Evolutionary conservation across 2,797 vertebrate species (phyloP).

Genomic region (Vipera ursinii): DNA sequence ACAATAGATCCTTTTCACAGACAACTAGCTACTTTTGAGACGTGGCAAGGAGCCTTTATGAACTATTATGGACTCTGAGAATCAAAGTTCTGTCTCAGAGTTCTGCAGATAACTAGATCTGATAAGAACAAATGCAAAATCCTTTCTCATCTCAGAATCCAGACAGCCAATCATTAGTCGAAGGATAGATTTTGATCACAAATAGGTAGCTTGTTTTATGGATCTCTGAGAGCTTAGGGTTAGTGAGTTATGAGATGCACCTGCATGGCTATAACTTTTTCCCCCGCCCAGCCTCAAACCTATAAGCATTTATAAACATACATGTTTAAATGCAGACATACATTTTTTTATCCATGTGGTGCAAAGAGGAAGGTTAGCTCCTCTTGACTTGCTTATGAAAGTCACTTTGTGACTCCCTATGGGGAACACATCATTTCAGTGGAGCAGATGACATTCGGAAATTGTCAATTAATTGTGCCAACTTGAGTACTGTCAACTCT

Average conservation of each 20-base stretch:
- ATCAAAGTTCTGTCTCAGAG: not conserved
- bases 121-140: not conserved
- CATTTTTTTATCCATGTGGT: not conserved
- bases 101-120: not conserved
- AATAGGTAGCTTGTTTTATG: not conserved
- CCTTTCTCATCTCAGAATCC: not conserved
- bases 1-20: not conserved
- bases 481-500: too few species aligned
- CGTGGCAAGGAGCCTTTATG: not conserved
- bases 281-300: not conserved
- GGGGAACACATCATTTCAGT: not conserved
- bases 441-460: not conserved
- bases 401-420: not conserved
- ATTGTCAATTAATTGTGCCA: not conserved
- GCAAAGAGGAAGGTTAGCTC: not conserved
- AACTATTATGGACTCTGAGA: not conserved
- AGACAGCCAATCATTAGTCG: not conserved
- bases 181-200: not conserved
- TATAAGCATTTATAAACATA: not conserved
- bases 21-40: not conserved
- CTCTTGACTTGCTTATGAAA: not conserved
- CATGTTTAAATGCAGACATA: not conserved
- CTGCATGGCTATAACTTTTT: not conserved
- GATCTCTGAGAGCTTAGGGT: not conserved
- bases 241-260: not conserved